A percentile compares a stretch with the other conserved stretches of the same genome.
Conservation (phyloP, 2,888 invertebrate species). For the Euproctis similis region DNA sequence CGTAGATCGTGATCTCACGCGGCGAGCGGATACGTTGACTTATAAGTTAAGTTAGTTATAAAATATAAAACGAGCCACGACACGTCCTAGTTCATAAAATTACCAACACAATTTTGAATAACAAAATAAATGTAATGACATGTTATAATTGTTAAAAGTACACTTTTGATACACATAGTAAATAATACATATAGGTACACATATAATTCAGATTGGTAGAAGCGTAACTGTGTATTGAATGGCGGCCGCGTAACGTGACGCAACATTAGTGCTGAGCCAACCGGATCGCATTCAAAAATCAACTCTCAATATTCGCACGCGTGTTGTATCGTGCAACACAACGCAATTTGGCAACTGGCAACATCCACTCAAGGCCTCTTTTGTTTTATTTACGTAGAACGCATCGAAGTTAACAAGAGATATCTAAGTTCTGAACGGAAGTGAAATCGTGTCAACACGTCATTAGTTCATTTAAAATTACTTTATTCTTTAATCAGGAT, state of each 20-base stretch:
- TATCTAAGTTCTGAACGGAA: not conserved
- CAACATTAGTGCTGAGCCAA: conserved; percentile 25
- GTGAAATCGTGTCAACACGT: not conserved
- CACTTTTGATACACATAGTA: no score
- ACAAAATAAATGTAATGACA: conserved; percentile 4
- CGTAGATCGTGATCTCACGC: conserved; percentile 31
- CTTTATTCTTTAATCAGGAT: not conserved
- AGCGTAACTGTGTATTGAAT: conserved; percentile 1
- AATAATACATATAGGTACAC: no score
- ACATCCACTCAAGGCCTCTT: conserved; percentile 43
- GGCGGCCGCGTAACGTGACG: conserved; percentile 31
- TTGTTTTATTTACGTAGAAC: no score
- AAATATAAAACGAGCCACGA: no score
- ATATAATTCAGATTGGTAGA: no score
- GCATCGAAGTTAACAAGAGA: no score
- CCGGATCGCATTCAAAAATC: conserved; percentile 31
- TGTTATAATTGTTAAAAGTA: conserved; percentile 2
- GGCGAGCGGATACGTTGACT: conserved; percentile 28
- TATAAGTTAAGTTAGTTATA: conserved; percentile 18
- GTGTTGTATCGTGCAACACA: conserved; percentile 32
- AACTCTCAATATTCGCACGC: conserved; percentile 34
- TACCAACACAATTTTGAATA: conserved; percentile 6
- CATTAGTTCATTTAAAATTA: not conserved
- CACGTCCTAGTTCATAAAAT: conserved; percentile 17
- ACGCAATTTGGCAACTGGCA: conserved; percentile 44